A percentile compares a stretch with the other conserved stretches of the same genome.
phyloP scores from a whole-genome alignment of 2,888 invertebrate species.

The Orgyia antiqua region DNA sequence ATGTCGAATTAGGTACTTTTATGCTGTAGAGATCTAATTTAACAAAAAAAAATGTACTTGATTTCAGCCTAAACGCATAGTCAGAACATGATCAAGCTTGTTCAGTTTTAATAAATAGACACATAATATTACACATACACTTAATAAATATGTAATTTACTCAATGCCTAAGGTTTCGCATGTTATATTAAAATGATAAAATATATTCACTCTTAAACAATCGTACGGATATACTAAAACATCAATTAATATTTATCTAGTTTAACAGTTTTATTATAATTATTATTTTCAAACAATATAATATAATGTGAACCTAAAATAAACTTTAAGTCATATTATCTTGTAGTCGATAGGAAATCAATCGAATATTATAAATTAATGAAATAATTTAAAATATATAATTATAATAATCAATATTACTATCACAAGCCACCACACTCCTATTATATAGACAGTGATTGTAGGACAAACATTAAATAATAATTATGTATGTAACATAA shows the following conservation, averaged over 20 bases:
- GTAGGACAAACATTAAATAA: constrained; percentile 36
- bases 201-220: constrained; percentile 7
- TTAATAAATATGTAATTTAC: too few species aligned
- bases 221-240: constrained; percentile 15
- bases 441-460: constrained; percentile 62
- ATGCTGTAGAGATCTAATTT: too few species aligned
- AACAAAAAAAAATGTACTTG: too few species aligned
- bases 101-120: too few species aligned
- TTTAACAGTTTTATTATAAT: constrained; percentile 21
- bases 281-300: too few species aligned
- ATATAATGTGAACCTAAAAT: too few species aligned
- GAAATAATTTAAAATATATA: too few species aligned
- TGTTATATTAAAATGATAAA: constrained; percentile 16
- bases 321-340: constrained; percentile 15
- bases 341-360: constrained; percentile 15
- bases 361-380: constrained; percentile 10
- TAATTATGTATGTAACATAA: constrained; percentile 16
- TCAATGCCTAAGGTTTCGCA: constrained; percentile 15
- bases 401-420: too few species aligned
- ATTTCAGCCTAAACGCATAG: too few species aligned
- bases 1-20: too few species aligned
- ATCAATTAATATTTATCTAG: constrained; percentile 24
- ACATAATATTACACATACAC: too few species aligned
- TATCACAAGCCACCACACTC: constrained; percentile 73
- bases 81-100: too few species aligned